Base-by-base conservation (phyloP, 2,113 vertebrate species). In the Rana temporaria region DNA sequence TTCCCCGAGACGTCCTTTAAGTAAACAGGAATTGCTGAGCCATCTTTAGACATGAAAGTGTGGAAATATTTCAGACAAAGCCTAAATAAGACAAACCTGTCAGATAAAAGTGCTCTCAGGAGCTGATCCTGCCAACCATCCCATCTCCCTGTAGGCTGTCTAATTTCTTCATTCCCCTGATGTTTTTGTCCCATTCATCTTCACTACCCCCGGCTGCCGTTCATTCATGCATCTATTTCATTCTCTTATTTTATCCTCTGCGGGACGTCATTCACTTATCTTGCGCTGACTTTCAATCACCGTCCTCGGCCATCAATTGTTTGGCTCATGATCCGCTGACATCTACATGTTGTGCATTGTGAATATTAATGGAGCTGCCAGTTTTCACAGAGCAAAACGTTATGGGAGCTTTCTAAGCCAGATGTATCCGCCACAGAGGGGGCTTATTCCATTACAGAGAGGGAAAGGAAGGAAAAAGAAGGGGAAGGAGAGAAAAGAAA, bases 211-310 rank as follows among this genome's bases (percentile, higher is more conserved):
- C 42, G 53, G 56, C 56, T 70, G 19, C 42, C 24, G 52, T 73
- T 81, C 79, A 73, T 72, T 65, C 69, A 65, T 32, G 42, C 48
- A 65, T 72, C 69, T 60, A 32, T 63, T 64, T 52, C 65, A 73
- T 81, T 81, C 59, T 72, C 42, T 64, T 72, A 73, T 81, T 72
- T 53, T 65, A 65, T 53, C 69, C 60, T 55, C 69, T 81, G 68
- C 24, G 55, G 79, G 69, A 64, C 55, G 79, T 81, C 79, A 81
- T 81, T 81, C 69, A 81, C 69, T 81, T 81, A 81, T 81, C 60
- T 69, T 19, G 57, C 2, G 30, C 68, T 63, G 67, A 63, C 57
- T 63, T 72, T 81, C 79, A 62, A 63, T 81, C 79, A 81, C 55
- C 22, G 15, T 20, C 55, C 62, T 55, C 69, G 64, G 60, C 69